Evolutionary conservation across 2,888 invertebrate species (phyloP), one percentile per base, ranked within the genome.

Genomic region (Apotomis turbidana): DNA sequence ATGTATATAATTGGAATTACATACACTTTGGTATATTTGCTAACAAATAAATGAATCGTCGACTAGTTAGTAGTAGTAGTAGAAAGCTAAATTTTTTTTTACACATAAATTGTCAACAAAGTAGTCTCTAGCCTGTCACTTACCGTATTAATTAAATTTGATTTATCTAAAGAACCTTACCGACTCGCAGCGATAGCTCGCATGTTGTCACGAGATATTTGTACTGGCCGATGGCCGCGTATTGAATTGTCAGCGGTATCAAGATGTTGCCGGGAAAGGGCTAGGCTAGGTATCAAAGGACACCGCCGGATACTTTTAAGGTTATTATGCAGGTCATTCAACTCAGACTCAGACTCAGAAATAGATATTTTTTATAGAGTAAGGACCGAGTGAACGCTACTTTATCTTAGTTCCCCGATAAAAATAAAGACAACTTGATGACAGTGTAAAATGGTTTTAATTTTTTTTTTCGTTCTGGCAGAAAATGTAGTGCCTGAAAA

Each of bases 231-330:
- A 80, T 82, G 79, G 82, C 78, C 78, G 75, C 54, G 85, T 87
- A 90, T 90, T 87, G 88, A 90, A 89, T 89, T 87, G 89, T 89
- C 90, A 87, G 79, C 76, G 76, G 70, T 83, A 87, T 87, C 85
- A 84, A 82, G 85, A 85, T 84, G 81, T 80, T 78, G 81, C 81
- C 81, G 76, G 76, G 79, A 81, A 84, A 82, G 83, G 78, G 78
- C 79, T 78, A 74, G 76, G 78, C 78, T 84, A 83, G 80, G 82
- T 83, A 79, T 85, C 83, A 87, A 87, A 87, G 80, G 84, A 77
- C 68, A 80, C 83, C 83, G 85, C 83, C 76, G 72, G 70, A 74
- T 75, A 78, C 75, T 80, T 81, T 78, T 78, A 76, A 72, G 63
- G 72, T 68, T 68, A 71, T 71, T 68, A 71, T 52, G 57, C 51